Evolutionary conservation across 2,113 vertebrate species (phyloP).

Genomic region (Salvelinus sp.): DNA sequence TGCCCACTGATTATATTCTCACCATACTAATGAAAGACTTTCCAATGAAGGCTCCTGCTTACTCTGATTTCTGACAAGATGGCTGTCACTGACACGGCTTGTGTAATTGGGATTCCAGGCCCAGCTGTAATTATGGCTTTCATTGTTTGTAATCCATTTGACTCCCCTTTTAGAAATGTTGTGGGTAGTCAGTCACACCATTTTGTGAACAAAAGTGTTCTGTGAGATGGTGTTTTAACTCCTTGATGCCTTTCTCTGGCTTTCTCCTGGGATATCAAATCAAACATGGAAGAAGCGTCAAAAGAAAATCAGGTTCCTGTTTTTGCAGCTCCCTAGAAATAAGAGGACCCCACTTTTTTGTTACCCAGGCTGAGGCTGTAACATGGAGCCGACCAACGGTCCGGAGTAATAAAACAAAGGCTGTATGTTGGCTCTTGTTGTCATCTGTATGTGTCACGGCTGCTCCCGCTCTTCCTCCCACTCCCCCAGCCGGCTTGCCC

Average conservation of each 20-base stretch:
- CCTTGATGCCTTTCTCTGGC: neutral
- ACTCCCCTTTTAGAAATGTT: neutral
- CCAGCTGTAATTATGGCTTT: neutral
- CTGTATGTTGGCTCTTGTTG: no score
- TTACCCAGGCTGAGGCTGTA: no score
- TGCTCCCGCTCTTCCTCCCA: no score
- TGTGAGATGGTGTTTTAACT: neutral
- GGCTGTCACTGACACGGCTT: no score
- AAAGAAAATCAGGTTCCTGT: neutral
- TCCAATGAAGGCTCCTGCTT: slow-evolving; percentile 9
- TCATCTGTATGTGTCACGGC: no score
- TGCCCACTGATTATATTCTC: slow-evolving; percentile 5
- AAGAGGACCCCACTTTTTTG: neutral
- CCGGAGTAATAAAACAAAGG: no score
- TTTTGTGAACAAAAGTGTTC: neutral
- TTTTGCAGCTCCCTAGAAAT: no score
- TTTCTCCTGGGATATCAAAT: neutral
- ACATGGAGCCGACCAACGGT: no score
- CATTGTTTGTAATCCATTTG: neutral
- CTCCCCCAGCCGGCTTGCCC: no score
- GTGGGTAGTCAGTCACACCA: neutral
- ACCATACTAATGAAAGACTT: slow-evolving; percentile 3
- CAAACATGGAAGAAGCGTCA: neutral
- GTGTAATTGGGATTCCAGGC: neutral
- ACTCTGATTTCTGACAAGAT: neutral